Evolutionary conservation across 2,113 vertebrate species (phyloP).

Genomic region (Microcebus tavaratra): DNA sequence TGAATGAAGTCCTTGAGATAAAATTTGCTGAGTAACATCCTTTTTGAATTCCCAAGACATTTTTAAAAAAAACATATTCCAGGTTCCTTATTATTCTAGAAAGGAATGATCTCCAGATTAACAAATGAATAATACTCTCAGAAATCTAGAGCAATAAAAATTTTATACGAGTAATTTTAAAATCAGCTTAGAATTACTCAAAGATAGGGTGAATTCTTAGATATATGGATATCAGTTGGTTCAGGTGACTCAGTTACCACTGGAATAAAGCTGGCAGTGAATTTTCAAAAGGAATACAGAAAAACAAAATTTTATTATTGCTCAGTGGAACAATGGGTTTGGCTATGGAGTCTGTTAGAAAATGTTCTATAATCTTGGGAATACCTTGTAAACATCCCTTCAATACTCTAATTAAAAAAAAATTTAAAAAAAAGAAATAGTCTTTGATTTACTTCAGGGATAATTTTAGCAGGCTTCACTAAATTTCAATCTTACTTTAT

Average conservation of each 20-base stretch:
- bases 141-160: neutral
- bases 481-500: too few species aligned
- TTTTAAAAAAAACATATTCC: neutral
- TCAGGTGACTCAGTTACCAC: neutral
- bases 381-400: neutral
- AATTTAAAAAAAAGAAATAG: too few species aligned
- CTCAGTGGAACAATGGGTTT: neutral
- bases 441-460: too few species aligned
- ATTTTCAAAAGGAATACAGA: constrained; percentile 33
- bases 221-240: neutral
- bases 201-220: constrained; percentile 21
- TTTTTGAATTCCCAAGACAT: neutral
- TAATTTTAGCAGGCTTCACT: too few species aligned
- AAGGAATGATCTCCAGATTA: neutral
- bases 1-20: constrained; percentile 4
- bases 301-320: constrained; percentile 33
- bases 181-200: constrained; percentile 30
- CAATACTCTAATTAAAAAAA: neutral
- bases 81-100: neutral
- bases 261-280: neutral
- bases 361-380: neutral
- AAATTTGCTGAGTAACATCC: neutral
- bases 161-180: neutral
- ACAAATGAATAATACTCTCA: neutral
- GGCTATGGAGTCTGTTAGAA: neutral